A percentile compares a stretch with the other conserved stretches of the same genome.
These are phyloP conservation scores for Lepidocolaptes lacrymiger DNA, from an alignment of 2,797 vertebrate species.

Conservation along the genomic window DNA sequence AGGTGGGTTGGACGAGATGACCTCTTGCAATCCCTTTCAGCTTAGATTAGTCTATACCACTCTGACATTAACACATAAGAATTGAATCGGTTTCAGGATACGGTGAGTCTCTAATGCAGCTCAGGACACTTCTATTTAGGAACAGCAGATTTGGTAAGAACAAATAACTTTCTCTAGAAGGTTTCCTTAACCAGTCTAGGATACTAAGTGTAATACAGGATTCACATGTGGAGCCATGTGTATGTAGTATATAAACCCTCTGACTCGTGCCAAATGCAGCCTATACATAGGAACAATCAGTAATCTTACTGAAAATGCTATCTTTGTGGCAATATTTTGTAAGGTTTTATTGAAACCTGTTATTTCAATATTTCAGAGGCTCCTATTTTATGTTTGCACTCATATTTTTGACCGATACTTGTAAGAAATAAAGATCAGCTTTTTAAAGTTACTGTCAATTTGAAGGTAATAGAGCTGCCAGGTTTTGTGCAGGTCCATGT, in stretches of 20 bases:
- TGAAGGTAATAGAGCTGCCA: background rate
- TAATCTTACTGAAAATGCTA: background rate
- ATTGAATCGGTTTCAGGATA: background rate
- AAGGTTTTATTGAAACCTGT: slow-evolving; percentile 1
- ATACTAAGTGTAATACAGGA: background rate
- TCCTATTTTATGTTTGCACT: background rate
- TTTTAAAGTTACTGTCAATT: background rate
- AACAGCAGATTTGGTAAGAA: background rate
- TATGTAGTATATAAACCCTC: background rate
- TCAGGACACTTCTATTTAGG: background rate
- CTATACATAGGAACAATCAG: background rate
- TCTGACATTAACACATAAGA: background rate
- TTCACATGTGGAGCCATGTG: slow-evolving; percentile 4
- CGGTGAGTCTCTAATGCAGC: background rate
- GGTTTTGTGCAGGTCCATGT: background rate
- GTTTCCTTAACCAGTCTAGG: background rate
- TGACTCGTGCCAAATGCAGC: background rate
- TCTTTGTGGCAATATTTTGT: background rate
- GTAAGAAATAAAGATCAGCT: background rate
- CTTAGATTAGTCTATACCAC: background rate
- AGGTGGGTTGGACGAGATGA: background rate
- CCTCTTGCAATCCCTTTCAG: background rate
- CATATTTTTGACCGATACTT: background rate
- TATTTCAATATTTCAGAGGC: background rate
- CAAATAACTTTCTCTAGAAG: background rate